Evolutionary conservation across 2,888 invertebrate species (phyloP).

Genomic region (Aproaerema taeniolella): DNA sequence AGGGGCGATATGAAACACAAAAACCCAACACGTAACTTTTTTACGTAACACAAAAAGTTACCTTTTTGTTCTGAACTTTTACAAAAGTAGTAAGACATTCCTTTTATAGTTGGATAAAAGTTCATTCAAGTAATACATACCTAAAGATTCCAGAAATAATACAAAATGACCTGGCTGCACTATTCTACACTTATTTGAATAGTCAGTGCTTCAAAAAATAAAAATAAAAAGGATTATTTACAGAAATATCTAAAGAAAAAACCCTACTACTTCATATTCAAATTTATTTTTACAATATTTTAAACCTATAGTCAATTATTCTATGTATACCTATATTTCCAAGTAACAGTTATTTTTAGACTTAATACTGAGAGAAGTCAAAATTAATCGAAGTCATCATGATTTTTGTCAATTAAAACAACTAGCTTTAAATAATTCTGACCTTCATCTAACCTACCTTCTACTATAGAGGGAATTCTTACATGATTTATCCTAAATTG

Average conservation of each 20-base stretch:
- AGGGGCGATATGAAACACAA: too few species aligned
- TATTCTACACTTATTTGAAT: too few species aligned
- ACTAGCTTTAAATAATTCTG: too few species aligned
- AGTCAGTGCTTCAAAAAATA: slow-evolving; percentile 7
- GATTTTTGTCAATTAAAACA: slow-evolving; percentile 51
- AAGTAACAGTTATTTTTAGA: slow-evolving; percentile 65
- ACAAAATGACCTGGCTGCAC: too few species aligned
- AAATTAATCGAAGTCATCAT: slow-evolving; percentile 42
- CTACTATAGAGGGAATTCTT: slow-evolving; percentile 50
- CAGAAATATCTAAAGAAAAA: slow-evolving; percentile 71
- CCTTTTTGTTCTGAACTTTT: too few species aligned
- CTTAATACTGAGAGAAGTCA: slow-evolving; percentile 72
- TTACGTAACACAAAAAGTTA: too few species aligned
- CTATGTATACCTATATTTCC: slow-evolving; percentile 50
- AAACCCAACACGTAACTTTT: too few species aligned
- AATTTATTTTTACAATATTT: slow-evolving; percentile 63
- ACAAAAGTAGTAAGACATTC: too few species aligned
- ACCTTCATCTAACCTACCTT: slow-evolving; percentile 48
- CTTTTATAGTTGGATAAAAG: too few species aligned
- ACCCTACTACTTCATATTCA: slow-evolving; percentile 65
- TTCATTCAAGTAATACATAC: too few species aligned
- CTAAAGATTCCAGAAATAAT: too few species aligned
- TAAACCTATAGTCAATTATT: slow-evolving; percentile 51
- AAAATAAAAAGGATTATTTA: slow-evolving; percentile 51
- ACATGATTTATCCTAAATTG: slow-evolving; percentile 66